Percentiles rank a stretch among this genome's conserved stretches.
phyloP scores from a whole-genome alignment of 1,140 invertebrate genomes.

The Brachionus sp. region DNA sequence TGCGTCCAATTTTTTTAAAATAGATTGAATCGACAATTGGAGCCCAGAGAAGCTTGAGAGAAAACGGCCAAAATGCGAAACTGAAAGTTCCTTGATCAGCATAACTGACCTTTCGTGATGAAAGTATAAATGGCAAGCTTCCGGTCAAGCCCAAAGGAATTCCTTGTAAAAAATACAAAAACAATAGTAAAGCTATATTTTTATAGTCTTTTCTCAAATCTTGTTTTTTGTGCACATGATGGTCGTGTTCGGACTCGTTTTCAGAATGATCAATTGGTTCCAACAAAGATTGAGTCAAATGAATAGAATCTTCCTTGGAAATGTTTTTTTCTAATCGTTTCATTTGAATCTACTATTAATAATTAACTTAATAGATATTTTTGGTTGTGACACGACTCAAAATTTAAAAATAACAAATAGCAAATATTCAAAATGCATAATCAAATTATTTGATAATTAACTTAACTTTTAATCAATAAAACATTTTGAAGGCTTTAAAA shows the following conservation, averaged over 20 bases:
- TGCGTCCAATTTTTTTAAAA: slow-evolving; percentile 73
- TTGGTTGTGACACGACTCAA: background rate
- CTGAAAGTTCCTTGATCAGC: slow-evolving; percentile 83
- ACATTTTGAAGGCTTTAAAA: background rate
- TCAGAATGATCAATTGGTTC: background rate
- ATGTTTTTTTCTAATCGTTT: background rate
- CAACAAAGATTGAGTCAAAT: background rate
- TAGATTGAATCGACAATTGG: slow-evolving; percentile 92
- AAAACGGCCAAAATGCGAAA: slow-evolving; percentile 94
- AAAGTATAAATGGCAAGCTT: slow-evolving; percentile 86
- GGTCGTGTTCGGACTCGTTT: background rate
- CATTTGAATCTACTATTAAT: background rate
- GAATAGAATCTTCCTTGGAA: background rate
- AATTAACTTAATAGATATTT: background rate
- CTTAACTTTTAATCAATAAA: slow-evolving; percentile 6
- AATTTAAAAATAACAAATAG: background rate
- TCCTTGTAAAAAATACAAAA: slow-evolving; percentile 87
- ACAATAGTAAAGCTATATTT: slow-evolving; percentile 65
- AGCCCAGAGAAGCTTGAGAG: slow-evolving; percentile 94
- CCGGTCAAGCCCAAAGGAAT: slow-evolving; percentile 85
- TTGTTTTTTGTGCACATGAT: background rate
- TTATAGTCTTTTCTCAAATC: slow-evolving; percentile 17
- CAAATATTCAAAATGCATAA: background rate
- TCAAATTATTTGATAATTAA: background rate
- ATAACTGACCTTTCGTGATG: background rate